Base-by-base conservation (phyloP, 2,797 vertebrate species). In the Tympanoctomys barrerae region DNA sequence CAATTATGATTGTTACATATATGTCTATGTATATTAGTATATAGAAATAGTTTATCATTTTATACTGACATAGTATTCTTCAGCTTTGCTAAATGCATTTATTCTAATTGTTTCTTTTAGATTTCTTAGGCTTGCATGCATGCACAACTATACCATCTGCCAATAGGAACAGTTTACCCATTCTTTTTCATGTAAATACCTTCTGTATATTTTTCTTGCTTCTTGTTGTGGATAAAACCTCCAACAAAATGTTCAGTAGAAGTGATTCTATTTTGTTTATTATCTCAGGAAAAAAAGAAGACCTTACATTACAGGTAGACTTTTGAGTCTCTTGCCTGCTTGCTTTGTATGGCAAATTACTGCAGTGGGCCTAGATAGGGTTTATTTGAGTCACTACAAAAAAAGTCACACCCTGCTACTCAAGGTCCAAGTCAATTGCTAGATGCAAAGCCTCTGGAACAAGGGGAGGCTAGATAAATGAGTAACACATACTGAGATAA, bases 131-230 rank as follows among this genome's bases (percentile, higher is more conserved):
- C 61, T 73, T 80, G 10, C 33, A 22, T 89, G 22, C 33, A 80
- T 61, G 73, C 16, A 88, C 7, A 24, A 59, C 71, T 33, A 33
- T 66, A 31, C 5, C 79, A 81, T 59, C 8, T 84, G n/a, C 57
- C 79, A 88, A 28, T 18, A 88, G 26, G 75, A 39, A 80, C 0
- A 33, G 24, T 59, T 73, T 64, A n/a, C 19, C 24, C 46, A 24
- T 68, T 91, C 19, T 52, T 90, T 84, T 78, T 42, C 52, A 33
- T 46, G 16, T 75, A 61, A 33, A 39, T 87, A 18, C 8, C 8
- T 95, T 66, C 81, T 61, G 10, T 90, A 73, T 84, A 9, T 75
- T 89, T 83, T 54, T 73, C 19, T 96, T 85, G 26, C 62, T 88
- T 91, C 19, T 75, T 87, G 57, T 88, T 87, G 57, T 88, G 33